Percentiles rank a stretch among this genome's conserved stretches.
Evolutionary conservation across 2,888 invertebrate genomes (phyloP).

Genomic region (Saturnia japonica): DNA sequence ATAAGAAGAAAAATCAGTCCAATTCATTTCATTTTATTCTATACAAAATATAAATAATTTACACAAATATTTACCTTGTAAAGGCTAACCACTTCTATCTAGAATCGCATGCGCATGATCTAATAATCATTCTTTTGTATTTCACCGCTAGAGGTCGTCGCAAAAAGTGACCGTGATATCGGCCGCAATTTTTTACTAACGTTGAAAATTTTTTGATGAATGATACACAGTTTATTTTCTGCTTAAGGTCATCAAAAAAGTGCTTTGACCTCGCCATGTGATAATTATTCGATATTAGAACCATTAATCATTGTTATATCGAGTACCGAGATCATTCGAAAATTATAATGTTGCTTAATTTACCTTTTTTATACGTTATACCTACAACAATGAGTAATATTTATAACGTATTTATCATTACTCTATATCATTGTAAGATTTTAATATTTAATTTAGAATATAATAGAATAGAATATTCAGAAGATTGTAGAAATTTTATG

Average conservation of each 20-base stretch:
- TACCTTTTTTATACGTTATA: not conserved
- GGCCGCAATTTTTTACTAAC: slow-evolving; percentile 25
- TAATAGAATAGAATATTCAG: too few species aligned
- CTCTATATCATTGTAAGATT: not conserved
- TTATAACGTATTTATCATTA: not conserved
- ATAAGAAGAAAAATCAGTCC: too few species aligned
- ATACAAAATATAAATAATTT: not conserved
- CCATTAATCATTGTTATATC: slow-evolving; percentile 16
- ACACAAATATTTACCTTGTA: slow-evolving; percentile 6
- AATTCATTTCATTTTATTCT: not conserved
- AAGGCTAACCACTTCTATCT: slow-evolving; percentile 5
- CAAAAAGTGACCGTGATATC: slow-evolving; percentile 41
- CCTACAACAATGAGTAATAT: too few species aligned
- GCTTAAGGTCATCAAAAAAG: slow-evolving; percentile 19
- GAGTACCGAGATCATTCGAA: slow-evolving; percentile 3
- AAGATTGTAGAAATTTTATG: too few species aligned
- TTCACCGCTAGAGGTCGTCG: slow-evolving; percentile 29
- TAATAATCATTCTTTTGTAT: slow-evolving; percentile 30
- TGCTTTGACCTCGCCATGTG: slow-evolving; percentile 19
- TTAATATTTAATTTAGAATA: not conserved
- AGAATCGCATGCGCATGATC: slow-evolving; percentile 24
- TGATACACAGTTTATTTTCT: slow-evolving; percentile 25
- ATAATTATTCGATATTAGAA: slow-evolving; percentile 24
- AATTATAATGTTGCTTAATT: slow-evolving; percentile 1
- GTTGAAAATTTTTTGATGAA: slow-evolving; percentile 27